phyloP scores from a whole-genome alignment of 2,888 invertebrate species.

The Xestobium rufovillosum region DNA sequence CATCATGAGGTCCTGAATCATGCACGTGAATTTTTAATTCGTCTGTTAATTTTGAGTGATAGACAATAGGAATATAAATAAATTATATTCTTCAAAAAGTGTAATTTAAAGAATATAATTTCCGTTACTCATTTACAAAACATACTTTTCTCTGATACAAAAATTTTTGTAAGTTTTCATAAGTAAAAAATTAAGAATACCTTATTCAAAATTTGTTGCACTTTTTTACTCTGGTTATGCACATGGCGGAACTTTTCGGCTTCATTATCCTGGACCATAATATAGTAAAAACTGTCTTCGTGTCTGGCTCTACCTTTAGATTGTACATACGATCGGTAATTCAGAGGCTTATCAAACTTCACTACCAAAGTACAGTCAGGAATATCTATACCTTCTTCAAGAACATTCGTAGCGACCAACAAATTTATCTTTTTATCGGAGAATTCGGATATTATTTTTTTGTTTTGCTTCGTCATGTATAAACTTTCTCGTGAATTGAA shows the following conservation, averaged over 20 bases:
- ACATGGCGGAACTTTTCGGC: slow-evolving; percentile 29
- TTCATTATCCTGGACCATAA: slow-evolving; percentile 46
- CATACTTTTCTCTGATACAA: slow-evolving; percentile 5
- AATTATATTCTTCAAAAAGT: no score
- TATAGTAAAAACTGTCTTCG: slow-evolving; percentile 51
- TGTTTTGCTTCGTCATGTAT: slow-evolving; percentile 45
- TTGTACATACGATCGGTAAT: slow-evolving; percentile 79
- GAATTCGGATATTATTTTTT: slow-evolving; percentile 44
- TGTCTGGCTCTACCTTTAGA: slow-evolving; percentile 84
- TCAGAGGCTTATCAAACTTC: slow-evolving; percentile 61
- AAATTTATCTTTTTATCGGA: slow-evolving; percentile 54
- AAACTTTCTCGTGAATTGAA: slow-evolving; percentile 49
- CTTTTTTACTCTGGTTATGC: slow-evolving; percentile 40
- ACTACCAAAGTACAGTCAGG: slow-evolving; percentile 74
- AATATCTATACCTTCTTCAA: slow-evolving; percentile 88
- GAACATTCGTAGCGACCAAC: slow-evolving; percentile 66
- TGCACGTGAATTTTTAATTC: no score
- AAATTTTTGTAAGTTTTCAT: slow-evolving; percentile 10
- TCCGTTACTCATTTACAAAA: no score
- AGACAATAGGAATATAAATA: no score
- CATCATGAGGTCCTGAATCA: no score
- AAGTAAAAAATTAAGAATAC: no score
- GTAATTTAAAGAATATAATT: no score
- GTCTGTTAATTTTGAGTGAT: no score
- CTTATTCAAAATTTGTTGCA: slow-evolving; percentile 50